Conservation (phyloP, 1,140 invertebrate genomes). For the Acyrthosiphon pisum region DNA sequence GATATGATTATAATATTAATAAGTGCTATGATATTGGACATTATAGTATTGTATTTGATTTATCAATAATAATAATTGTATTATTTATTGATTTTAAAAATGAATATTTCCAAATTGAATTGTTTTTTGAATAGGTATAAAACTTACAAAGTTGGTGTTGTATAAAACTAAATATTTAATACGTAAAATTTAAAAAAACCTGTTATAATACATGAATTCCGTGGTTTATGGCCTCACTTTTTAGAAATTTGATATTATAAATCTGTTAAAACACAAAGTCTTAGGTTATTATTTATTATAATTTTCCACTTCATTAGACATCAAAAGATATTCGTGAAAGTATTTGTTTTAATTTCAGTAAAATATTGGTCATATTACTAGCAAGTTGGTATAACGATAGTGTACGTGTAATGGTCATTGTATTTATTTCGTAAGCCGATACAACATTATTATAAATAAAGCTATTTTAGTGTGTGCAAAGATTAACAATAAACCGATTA, state of each 20-base stretch:
- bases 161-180: neutral
- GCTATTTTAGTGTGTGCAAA: neutral
- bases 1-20: neutral
- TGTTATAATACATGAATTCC: neutral
- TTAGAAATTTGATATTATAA: neutral
- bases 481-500: neutral
- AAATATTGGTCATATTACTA: neutral
- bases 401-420: neutral
- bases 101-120: neutral
- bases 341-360: neutral
- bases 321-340: neutral
- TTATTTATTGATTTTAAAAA: neutral
- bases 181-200: neutral
- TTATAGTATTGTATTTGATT: neutral
- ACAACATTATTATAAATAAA: neutral
- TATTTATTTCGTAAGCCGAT: neutral
- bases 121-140: neutral
- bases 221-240: neutral
- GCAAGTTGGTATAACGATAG: neutral
- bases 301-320: neutral
- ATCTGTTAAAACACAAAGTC: neutral
- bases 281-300: neutral
- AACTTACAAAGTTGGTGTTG: neutral
- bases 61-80: neutral
- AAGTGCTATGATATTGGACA: no score